Evolutionary conservation across 2,888 invertebrate species (phyloP).

Genomic region (Antheraea assamensis): DNA sequence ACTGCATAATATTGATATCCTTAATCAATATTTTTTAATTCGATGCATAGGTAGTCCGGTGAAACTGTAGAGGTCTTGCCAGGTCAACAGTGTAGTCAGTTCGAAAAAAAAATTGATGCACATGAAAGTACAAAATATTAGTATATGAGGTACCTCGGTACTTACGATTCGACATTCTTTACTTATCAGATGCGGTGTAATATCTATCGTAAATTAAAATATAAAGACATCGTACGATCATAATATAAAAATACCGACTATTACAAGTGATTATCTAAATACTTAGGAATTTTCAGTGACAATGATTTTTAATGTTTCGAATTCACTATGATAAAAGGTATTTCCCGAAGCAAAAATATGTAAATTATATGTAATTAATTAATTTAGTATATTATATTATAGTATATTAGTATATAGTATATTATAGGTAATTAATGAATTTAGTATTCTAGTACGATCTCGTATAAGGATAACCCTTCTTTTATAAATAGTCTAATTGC

Average conservation of each 20-base stretch:
- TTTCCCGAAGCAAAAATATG: not conserved
- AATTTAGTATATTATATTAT: not conserved
- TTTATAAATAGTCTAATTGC: no score
- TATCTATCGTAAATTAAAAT: not conserved
- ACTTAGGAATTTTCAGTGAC: not conserved
- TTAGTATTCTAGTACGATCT: not conserved
- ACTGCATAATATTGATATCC: no score
- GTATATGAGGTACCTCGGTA: not conserved
- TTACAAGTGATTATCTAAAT: not conserved
- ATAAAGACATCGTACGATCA: conserved; percentile 2
- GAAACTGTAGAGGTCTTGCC: no score
- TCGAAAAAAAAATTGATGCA: no score
- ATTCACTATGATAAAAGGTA: conserved; percentile 4
- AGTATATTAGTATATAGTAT: no score
- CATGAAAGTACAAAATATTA: no score
- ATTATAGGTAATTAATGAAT: not conserved
- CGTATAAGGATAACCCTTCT: no score
- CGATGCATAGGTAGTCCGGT: no score
- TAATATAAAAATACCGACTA: not conserved
- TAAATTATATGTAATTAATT: not conserved
- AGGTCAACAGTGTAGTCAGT: no score
- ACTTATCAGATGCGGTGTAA: not conserved
- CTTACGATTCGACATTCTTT: not conserved
- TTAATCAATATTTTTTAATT: no score
- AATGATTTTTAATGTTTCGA: not conserved